phyloP scores from a whole-genome alignment of 2,888 invertebrate species.

The Tromatobia lineatoria region DNA sequence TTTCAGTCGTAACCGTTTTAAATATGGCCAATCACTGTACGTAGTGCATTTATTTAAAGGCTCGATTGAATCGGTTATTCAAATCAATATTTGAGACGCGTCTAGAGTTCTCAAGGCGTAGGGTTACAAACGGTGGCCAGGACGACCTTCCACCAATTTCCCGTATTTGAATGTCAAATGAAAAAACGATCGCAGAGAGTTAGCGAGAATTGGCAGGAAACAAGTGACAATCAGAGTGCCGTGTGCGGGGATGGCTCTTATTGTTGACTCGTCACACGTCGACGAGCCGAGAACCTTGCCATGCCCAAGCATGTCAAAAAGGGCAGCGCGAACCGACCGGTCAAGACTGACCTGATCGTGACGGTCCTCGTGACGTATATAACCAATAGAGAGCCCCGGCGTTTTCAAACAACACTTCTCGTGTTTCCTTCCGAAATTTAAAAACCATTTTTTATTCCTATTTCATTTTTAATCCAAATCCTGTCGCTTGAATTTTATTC shows the following conservation, averaged over 20 bases:
- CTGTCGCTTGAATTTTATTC: neutral
- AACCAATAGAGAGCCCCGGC: constrained; percentile 14
- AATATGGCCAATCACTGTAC: neutral
- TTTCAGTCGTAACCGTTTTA: too few species aligned
- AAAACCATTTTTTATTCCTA: constrained; percentile 21
- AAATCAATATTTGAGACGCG: constrained; percentile 71
- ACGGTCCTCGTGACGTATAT: constrained; percentile 37
- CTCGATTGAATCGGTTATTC: constrained; percentile 67
- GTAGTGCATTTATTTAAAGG: neutral
- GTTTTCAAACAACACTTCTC: constrained; percentile 39
- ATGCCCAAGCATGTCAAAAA: constrained; percentile 72
- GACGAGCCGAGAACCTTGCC: constrained; percentile 61
- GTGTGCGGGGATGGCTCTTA: constrained; percentile 74
- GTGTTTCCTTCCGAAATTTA: constrained; percentile 25
- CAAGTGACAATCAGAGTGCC: constrained; percentile 83
- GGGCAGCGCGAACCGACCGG: constrained; percentile 70
- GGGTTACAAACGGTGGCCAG: constrained; percentile 80
- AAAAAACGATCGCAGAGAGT: constrained; percentile 53
- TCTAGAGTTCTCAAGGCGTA: constrained; percentile 83
- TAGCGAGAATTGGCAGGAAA: constrained; percentile 78
- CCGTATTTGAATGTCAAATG: constrained; percentile 77
- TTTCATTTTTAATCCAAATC: neutral
- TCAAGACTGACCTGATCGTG: constrained; percentile 70
- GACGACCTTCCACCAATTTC: constrained; percentile 72
- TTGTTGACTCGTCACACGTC: constrained; percentile 80